Evolutionary conservation across 2,888 invertebrate species (phyloP).

Genomic region (Lamellibrachia satsuma): DNA sequence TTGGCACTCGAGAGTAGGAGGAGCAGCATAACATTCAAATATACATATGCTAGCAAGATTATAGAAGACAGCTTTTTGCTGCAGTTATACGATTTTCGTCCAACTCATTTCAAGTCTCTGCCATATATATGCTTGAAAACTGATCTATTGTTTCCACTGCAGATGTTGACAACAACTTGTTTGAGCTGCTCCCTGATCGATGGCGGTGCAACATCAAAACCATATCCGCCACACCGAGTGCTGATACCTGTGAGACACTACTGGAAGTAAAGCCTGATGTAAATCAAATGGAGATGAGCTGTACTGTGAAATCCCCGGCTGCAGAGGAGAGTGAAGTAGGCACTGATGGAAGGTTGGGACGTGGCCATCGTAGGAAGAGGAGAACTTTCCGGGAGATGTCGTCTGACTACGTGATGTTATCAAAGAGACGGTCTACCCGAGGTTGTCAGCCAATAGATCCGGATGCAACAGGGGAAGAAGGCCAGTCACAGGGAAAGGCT

Average conservation of each 20-base stretch:
- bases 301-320: background rate
- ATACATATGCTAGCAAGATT: no score
- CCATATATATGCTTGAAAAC: background rate
- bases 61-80: no score
- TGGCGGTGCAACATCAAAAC: conserved; percentile 1
- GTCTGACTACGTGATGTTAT: background rate
- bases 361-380: background rate
- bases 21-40: no score
- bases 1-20: no score
- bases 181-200: background rate
- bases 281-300: background rate
- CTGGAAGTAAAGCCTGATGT: background rate
- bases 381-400: background rate
- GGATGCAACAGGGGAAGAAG: background rate
- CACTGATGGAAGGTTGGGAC: background rate
- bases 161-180: conserved; percentile 3
- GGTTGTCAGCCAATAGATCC: background rate
- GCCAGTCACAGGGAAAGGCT: background rate
- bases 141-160: background rate
- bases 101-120: background rate
- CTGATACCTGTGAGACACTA: background rate
- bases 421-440: background rate
- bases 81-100: background rate
- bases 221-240: background rate
- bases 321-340: background rate